phyloP scores from a whole-genome alignment of 2,888 invertebrate genomes.

The Arrhopalites spinosus region DNA sequence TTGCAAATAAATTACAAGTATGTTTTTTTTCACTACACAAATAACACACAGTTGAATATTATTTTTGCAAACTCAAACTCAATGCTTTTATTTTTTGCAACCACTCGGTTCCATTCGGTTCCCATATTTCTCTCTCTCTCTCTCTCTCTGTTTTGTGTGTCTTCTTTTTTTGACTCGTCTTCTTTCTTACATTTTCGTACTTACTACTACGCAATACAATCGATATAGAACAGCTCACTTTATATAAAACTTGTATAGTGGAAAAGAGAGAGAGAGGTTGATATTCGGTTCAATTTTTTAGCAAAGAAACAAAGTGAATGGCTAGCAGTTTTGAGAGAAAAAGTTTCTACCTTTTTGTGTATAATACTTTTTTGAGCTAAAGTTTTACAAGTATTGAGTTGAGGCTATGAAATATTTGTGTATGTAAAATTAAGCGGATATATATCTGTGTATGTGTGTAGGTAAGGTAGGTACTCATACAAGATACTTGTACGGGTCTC shows the following conservation, averaged over 20 bases:
- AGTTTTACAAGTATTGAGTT: constrained; percentile 15
- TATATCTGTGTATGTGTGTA: too few species aligned
- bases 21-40: too few species aligned
- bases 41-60: neutral
- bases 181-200: neutral
- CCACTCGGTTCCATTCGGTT: too few species aligned
- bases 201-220: constrained; percentile 35
- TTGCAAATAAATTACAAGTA: too few species aligned
- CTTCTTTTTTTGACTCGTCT: constrained; percentile 1
- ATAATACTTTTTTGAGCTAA: neutral
- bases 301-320: too few species aligned
- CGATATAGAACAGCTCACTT: constrained; percentile 15
- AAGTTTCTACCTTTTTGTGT: neutral
- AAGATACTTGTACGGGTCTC: too few species aligned
- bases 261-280: neutral
- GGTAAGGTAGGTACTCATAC: too few species aligned
- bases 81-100: neutral
- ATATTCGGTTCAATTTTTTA: constrained; percentile 1
- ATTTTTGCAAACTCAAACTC: constrained; percentile 19
- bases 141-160: neutral
- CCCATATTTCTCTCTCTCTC: neutral
- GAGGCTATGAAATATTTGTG: constrained; percentile 15
- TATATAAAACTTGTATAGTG: neutral
- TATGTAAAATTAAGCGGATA: too few species aligned
- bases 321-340: too few species aligned